phyloP scores from a whole-genome alignment of 2,888 invertebrate genomes.

The Lasioglossum figueresi region DNA sequence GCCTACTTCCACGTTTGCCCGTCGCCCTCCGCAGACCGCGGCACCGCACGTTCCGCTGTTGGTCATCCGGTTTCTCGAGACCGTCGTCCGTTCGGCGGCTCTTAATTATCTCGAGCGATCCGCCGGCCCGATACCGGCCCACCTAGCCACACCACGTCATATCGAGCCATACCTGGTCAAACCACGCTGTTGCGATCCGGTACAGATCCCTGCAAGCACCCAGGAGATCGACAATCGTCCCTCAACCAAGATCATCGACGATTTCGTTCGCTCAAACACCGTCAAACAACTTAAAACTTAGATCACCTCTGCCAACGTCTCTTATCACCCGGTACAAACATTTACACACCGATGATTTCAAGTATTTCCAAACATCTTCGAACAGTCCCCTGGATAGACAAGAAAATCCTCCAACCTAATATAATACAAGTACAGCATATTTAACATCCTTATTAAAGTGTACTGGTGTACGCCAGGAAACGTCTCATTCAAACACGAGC shows the following conservation, averaged over 20 bases:
- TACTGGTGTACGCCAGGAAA: not conserved
- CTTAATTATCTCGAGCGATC: constrained; percentile 28
- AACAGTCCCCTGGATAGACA: not conserved
- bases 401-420: not conserved
- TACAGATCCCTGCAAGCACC: not conserved
- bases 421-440: too few species aligned
- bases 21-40: not conserved
- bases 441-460: not conserved
- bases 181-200: not conserved
- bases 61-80: constrained; percentile 41
- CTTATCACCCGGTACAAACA: not conserved
- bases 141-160: not conserved
- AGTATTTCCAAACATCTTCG: not conserved
- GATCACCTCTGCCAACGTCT: not conserved
- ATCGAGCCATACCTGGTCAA: constrained; percentile 2
- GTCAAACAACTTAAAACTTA: not conserved
- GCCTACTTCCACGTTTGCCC: constrained; percentile 36
- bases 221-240: not conserved
- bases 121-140: not conserved
- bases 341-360: not conserved
- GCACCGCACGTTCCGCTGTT: constrained; percentile 10
- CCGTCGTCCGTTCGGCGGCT: constrained; percentile 29
- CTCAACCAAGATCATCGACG: not conserved
- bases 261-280: not conserved
- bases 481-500: not conserved